Evolutionary conservation across 2,888 invertebrate genomes (phyloP), one percentile per base, ranked within the genome.

Genomic region (Ephialtes manifestator): DNA sequence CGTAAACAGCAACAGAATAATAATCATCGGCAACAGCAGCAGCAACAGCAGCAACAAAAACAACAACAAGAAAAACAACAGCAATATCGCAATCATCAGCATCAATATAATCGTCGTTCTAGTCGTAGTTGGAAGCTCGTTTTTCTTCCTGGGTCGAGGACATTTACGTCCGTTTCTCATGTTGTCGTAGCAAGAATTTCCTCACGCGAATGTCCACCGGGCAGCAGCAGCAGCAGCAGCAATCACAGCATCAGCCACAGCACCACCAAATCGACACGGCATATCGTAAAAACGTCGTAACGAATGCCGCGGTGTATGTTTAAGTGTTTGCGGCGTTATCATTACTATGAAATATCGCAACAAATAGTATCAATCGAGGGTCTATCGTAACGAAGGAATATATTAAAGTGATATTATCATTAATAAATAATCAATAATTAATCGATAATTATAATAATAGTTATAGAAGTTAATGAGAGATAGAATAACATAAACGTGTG

Each of bases 311-410:
- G 60, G 58, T 51, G 15, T 15, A 65, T 18, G 13, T 13, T 31
- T 4, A 28, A 77, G 48, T 74, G 55, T n/a, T 63, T n/a, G 81
- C 31, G 68, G 43, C 53, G 77, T 43, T 58, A 18, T 24, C 18
- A 51, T 10, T 46, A 63, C 68, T 31, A 68, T 77, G 77, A 84
- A 72, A 70, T 35, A 67, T 81, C 76, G 55, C 24, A 39, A 43
- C 28, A 63, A 68, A 39, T 46, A 70, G 10, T 31, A 11, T 10
- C 18, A 15, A 70, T 75, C 71, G 31, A 46, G 4, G 46, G 24
- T 51, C 51, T 46, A 20, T 77, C 81, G 84, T 74, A 65, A 78
- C 81, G 72, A 74, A 77, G 74, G 53, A 76, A 58, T 53, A 60
- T 48, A 48, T 46, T 43, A 46, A 20, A 83, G 46, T 58, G 55